A percentile compares a stretch with the other conserved stretches of the same genome.
Conservation (phyloP, 53 echinoderm and acorn worm genomes). For the Mesocentrotus franciscanus region DNA sequence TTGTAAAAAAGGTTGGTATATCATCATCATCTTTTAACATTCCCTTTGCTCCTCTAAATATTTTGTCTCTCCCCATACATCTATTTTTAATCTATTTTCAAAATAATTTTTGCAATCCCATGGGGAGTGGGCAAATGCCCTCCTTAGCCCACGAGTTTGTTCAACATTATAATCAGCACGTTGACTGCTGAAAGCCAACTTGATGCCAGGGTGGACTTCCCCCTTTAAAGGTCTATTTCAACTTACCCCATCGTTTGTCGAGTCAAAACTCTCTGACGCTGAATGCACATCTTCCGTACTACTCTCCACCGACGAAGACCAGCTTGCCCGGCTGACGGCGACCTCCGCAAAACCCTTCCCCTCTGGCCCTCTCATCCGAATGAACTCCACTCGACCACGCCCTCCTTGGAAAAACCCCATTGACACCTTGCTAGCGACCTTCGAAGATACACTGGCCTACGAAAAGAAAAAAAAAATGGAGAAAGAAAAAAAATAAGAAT, state of each 20-base stretch:
- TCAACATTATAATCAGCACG: too few species aligned
- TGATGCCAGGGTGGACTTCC: too few species aligned
- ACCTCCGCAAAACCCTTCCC: conserved; percentile 98
- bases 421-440: conserved; percentile 83
- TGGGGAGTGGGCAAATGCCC: too few species aligned
- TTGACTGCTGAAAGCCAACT: too few species aligned
- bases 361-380: conserved; percentile 97
- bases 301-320: conserved; percentile 79
- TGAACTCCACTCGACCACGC: conserved; percentile 89
- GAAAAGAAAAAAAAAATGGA: neutral
- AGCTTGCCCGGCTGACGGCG: conserved; percentile 83
- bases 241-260: conserved; percentile 76
- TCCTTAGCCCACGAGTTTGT: too few species aligned
- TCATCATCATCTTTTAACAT: too few species aligned
- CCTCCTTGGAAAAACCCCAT: conserved; percentile 86
- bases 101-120: too few species aligned
- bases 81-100: too few species aligned
- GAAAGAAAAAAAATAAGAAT: neutral
- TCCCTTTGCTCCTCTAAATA: too few species aligned
- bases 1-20: too few species aligned
- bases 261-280: conserved; percentile 75
- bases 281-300: conserved; percentile 73
- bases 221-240: neutral
- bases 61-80: too few species aligned
- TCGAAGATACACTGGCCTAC: conserved; percentile 90